A percentile compares a stretch with the other conserved stretches of the same genome.
Evolutionary conservation across 2,888 invertebrate genomes (phyloP).

Genomic region (Thera britannica): DNA sequence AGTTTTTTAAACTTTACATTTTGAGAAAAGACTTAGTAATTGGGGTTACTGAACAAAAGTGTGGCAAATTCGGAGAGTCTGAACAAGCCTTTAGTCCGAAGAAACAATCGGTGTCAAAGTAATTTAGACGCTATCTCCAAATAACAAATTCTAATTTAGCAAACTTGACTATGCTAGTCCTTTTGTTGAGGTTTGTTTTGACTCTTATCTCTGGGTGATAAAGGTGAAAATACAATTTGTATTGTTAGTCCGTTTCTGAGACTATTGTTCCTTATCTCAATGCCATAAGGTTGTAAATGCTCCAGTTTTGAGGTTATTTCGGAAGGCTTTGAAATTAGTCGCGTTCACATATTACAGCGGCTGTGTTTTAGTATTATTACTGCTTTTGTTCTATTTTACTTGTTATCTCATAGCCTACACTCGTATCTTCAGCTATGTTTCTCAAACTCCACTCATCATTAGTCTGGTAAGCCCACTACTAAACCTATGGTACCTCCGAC

Average conservation of each 20-base stretch:
- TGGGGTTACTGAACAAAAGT: not conserved
- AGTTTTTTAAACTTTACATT: too few species aligned
- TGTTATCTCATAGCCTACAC: slow-evolving; percentile 18
- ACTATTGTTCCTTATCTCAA: slow-evolving; percentile 18
- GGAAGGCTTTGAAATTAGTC: slow-evolving; percentile 28
- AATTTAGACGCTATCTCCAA: slow-evolving; percentile 26
- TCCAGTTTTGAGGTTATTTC: not conserved
- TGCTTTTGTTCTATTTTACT: slow-evolving; percentile 30
- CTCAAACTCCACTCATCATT: not conserved
- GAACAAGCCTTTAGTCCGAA: slow-evolving; percentile 7
- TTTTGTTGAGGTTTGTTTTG: slow-evolving; percentile 5
- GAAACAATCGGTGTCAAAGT: slow-evolving; percentile 5
- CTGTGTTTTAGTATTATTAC: slow-evolving; percentile 34
- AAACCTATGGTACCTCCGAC: too few species aligned
- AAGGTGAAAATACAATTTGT: slow-evolving; percentile 7
- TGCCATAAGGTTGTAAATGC: slow-evolving; percentile 21
- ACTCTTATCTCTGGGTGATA: slow-evolving; percentile 19
- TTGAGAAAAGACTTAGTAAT: too few species aligned
- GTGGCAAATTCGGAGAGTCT: not conserved
- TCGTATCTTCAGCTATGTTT: not conserved
- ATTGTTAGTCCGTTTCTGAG: slow-evolving; percentile 3
- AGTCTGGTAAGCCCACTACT: too few species aligned
- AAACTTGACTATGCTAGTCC: slow-evolving; percentile 9
- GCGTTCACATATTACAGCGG: slow-evolving; percentile 36
- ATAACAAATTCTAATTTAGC: slow-evolving; percentile 17